Evolutionary conservation across 2,888 invertebrate species (phyloP), one percentile per base, ranked within the genome.

Genomic region (Coenonympha arcania): DNA sequence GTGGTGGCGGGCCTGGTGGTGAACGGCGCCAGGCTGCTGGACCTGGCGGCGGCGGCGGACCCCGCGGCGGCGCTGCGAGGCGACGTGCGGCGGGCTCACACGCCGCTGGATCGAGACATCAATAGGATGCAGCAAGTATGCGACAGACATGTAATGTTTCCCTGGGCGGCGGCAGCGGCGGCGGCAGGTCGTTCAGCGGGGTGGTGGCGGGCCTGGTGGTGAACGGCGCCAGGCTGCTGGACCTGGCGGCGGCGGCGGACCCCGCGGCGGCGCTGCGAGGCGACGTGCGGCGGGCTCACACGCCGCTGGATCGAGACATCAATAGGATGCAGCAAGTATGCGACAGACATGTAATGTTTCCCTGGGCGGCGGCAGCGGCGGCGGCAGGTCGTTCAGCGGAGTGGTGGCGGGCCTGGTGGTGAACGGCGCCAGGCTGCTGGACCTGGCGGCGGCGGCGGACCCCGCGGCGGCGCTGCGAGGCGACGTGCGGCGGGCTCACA

Each of bases 1-100:
- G 92, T 95, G 22, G 89, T 97, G 49, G 93, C 96, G 2, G 98
- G 98, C 0, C 85, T 97, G 6, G 96, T 95, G 9, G 92, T 95
- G 48, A 96, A 96, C 71, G 94, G 95, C 4, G 88, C 93, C 50
- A 84, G 95, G 40, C 90, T 96, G 15, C 84, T 98, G 56, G 97
- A 98, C 74, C 78, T 94, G 71, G 94, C 95, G 0, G 93, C 95
- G 0, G 92, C 94, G 41, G 93, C 92, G 30, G 95, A 96, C 72
- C 88, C 92, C 0, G 89, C 93, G 46, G 91, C 93, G 1, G 90
- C 90, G 0, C 89, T 92, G 13, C 87, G 94, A 52, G 97, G 97
- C 11, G 95, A 96, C 75, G 95, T 95, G 11, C 90, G 94, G 65
- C 79, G 93, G 56, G 90, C 93, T 62, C 90, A 91, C 61, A 90